Conservation (phyloP, 2,797 vertebrate genomes). For the Lerista edwardsae region DNA sequence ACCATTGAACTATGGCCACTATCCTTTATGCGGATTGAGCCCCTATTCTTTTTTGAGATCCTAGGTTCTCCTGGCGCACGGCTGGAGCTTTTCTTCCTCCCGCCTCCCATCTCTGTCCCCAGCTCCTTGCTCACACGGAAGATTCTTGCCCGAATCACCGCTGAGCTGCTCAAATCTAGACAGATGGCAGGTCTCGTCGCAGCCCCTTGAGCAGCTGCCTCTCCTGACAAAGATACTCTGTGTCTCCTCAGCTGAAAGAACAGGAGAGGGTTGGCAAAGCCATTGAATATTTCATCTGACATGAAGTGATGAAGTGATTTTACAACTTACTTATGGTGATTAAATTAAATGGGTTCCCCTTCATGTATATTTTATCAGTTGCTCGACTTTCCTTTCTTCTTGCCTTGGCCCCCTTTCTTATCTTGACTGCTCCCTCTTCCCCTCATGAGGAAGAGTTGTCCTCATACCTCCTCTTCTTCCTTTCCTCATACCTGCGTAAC, state of each 20-base stretch:
- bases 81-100: constrained; percentile 30
- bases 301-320: constrained; percentile 58
- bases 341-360: constrained; percentile 60
- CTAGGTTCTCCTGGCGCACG: constrained; percentile 42
- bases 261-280: constrained; percentile 34
- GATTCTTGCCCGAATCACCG: constrained; percentile 28
- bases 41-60: background rate
- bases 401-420: background rate
- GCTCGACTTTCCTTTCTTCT: constrained; percentile 45
- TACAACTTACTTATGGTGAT: constrained; percentile 54
- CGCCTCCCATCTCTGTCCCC: background rate
- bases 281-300: constrained; percentile 70
- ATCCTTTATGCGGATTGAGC: background rate
- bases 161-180: constrained; percentile 57
- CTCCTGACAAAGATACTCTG: constrained; percentile 54
- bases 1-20: no score
- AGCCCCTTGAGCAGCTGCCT: constrained; percentile 54
- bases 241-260: constrained; percentile 56
- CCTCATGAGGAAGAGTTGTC: no score
- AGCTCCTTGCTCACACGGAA: constrained; percentile 34
- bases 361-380: constrained; percentile 51
- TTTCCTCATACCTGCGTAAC: no score
- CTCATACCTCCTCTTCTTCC: no score
- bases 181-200: constrained; percentile 64
- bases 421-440: background rate